Conservation (phyloP, 2,797 vertebrate species). For the Tangara arthus region DNA sequence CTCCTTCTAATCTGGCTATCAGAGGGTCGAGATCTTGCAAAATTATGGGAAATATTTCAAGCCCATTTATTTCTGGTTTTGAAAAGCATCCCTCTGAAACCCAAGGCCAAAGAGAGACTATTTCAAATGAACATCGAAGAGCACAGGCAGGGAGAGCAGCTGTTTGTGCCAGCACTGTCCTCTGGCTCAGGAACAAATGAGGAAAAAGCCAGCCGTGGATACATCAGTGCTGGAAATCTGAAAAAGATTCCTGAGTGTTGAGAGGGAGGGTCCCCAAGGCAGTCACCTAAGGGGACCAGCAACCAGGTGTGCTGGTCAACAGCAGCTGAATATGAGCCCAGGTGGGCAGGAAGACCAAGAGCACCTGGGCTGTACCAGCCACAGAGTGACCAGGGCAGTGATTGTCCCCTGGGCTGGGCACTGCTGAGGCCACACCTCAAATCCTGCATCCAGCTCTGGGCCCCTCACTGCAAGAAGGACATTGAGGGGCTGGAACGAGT, state of each 20-base stretch:
- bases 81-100: slow-evolving; percentile 45
- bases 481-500: not conserved
- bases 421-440: not conserved
- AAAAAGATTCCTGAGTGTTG: not conserved
- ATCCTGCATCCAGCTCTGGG: not conserved
- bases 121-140: slow-evolving; percentile 19
- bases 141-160: slow-evolving; percentile 17
- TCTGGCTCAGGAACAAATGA: slow-evolving; percentile 27
- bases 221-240: not conserved
- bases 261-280: not conserved
- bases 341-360: not conserved
- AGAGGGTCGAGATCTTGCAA: slow-evolving; percentile 19
- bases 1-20: slow-evolving; percentile 24
- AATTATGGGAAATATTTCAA: slow-evolving; percentile 38
- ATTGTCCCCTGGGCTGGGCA: not conserved
- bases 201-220: not conserved
- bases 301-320: not conserved
- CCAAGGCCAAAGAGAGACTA: slow-evolving; percentile 27
- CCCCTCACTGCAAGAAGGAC: not conserved
- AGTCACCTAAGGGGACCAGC: not conserved
- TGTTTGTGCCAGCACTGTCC: slow-evolving; percentile 46
- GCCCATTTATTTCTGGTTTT: slow-evolving; percentile 48
- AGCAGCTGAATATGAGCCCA: not conserved
- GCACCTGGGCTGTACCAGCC: not conserved
- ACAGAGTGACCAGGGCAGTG: not conserved